Base-by-base conservation (phyloP, 2,113 vertebrate genomes). In the Sakesphorus luctuosus region DNA sequence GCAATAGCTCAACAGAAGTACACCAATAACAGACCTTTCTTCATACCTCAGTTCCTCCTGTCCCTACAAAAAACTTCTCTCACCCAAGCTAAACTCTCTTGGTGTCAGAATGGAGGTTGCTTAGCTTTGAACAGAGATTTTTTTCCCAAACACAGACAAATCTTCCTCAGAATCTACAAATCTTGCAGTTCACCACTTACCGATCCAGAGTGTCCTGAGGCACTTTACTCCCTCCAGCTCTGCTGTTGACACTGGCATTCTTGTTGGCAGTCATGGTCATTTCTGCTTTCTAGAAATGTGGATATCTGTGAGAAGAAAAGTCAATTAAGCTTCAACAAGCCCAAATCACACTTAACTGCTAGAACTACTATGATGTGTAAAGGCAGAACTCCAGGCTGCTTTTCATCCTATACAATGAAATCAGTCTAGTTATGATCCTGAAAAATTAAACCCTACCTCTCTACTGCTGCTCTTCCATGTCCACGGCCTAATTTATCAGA, bases 231-330 rank as follows among this genome's bases (percentile, higher is more conserved):
- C 98, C 98, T 98, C 98, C 98, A 94, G 98, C 97, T 98, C 96
- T 98, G 93, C 98, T 97, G 86, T 94, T 98, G 97, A 99, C 98
- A 97, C 98, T 99, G 97, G 98, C 98, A 96, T 98, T 99, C 98
- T 99, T 99, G 99, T 99, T 99, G 98, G 99, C 99, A 97, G 99
- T 99, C 99, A 99, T 99, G 98, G 98, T 99, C 97, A 98, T 98
- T 97, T 98, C 98, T 97, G 97, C 98, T 98, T 91, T 97, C 97
- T 96, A 96, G 96, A 97, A 96, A 89, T 92, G 97, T 97, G 92
- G 98, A 97, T 98, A 98, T 98, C 99, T 99, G 97, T 33, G 52
- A 94, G 97, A 67, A 80, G 35, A 87, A 91, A 97, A 97, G 66
- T 59, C 29, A 94, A 78, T 87, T 82, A 69, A 76, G 35, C 31